Base-by-base conservation (phyloP, 2,888 invertebrate genomes). In the Hydriomena furcata region DNA sequence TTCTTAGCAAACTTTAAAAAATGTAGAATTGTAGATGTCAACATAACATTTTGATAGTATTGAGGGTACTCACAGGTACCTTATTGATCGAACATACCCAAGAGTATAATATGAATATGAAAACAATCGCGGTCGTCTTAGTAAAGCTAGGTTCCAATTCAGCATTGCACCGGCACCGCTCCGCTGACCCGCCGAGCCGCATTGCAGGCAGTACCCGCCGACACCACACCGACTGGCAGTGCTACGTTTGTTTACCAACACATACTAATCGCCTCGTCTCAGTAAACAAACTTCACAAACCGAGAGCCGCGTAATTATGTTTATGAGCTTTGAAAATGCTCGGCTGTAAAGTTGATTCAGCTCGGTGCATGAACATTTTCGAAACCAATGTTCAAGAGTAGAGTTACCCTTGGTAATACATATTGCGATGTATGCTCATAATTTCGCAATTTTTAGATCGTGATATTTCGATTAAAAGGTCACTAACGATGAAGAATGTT, bases 81-180 rank as follows among this genome's bases (percentile, higher is more conserved):
- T n/a, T 25, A 2, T 21, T 34, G 6, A 34, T 21, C 17, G 17
- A 17, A n/a, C 1, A 31, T 8, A 32, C 1, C 4, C 7, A 6
- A 10, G 1, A 30, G 20, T 10, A 35, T 24, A 11, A 25, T 25
- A 40, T 35, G 10, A 49, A 35, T 36, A 49, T 37, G 24, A 23
- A 38, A 46, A 46, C 42, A 42, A 68, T 75, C 68, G 71, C 59
- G 70, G 69, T 61, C 8, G 44, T 35, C 8, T n/a, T 37, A 17
- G 42, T 34, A 46, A 21, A 5, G 32, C 38, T 32, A 13, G 30
- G 23, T 51, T 43, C 8, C 45, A 52, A 53, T 50, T 58, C 47
- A 70, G 73, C 82, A 82, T 70, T 84, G 83, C 81, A 83, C 81
- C 79, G 42, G 83, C 81, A 83, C 81, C 79, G 42, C 28, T 10